phyloP scores from a whole-genome alignment of 2,113 vertebrate genomes.

The Bettongia penicillata region DNA sequence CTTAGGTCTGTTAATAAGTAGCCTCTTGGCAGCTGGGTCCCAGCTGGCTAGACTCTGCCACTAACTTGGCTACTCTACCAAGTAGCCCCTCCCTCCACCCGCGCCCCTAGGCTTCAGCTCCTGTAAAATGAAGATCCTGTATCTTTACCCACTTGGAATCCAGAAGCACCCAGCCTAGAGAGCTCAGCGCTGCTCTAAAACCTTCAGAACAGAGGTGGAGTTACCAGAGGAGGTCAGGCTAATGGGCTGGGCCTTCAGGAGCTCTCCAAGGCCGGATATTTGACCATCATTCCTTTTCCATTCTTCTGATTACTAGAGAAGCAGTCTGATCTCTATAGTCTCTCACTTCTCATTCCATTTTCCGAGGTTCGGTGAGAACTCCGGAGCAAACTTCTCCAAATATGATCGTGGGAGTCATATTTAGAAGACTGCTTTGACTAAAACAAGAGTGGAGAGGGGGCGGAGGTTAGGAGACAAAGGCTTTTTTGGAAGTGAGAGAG shows the following conservation, averaged over 20 bases:
- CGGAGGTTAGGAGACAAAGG: conserved; percentile 38
- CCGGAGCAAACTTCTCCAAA: conserved; percentile 88
- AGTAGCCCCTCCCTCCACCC: neutral
- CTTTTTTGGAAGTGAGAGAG: neutral
- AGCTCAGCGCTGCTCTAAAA: neutral
- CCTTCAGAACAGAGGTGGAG: neutral
- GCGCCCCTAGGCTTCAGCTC: neutral
- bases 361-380: conserved; percentile 80
- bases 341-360: conserved; percentile 80
- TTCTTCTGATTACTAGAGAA: conserved; percentile 38
- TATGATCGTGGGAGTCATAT: conserved; percentile 91
- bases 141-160: neutral
- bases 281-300: neutral
- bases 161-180: neutral
- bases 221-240: neutral
- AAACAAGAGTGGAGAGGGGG: conserved; percentile 80
- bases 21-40: neutral
- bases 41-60: neutral
- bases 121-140: neutral
- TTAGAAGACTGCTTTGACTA: conserved; percentile 93
- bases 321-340: conserved; percentile 25
- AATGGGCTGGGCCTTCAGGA: conserved; percentile 42
- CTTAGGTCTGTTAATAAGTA: neutral
- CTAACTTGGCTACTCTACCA: neutral
- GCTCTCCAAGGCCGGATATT: neutral